These are phyloP conservation scores for Turritopsis rubra DNA, from an alignment of 30 jellyfish, hydroid and myxozoan species.

Conservation along the genomic window DNA sequence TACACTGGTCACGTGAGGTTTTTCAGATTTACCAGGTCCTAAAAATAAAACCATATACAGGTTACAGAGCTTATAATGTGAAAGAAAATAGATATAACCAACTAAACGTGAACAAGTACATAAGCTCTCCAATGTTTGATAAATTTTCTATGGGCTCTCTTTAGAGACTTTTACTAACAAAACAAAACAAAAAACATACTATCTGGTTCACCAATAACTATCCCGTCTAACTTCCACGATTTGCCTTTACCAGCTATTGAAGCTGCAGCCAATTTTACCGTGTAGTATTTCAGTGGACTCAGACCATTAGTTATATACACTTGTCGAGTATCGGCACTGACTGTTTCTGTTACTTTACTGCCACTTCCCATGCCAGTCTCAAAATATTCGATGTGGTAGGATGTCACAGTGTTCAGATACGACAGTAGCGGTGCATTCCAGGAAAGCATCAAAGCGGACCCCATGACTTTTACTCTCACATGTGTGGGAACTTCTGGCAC, in stretches of 20 bases:
- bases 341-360: not conserved
- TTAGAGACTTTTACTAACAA: not conserved
- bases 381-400: not conserved
- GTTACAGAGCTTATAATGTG: not conserved
- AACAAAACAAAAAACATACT: not conserved
- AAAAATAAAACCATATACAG: not conserved
- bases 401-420: not conserved
- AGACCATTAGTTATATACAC: not conserved
- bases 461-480: constrained; percentile 4
- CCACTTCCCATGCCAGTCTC: not conserved
- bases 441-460: not conserved
- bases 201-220: constrained; percentile 11
- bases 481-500: constrained; percentile 17
- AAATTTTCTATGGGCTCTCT: too few relatives aligned
- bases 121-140: too few relatives aligned
- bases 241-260: constrained; percentile 11
- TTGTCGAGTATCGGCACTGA: not conserved
- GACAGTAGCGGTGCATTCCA: constrained; percentile 13
- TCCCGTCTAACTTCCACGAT: constrained; percentile 11
- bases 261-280: constrained; percentile 10
- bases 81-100: not conserved
- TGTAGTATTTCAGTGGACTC: not conserved
- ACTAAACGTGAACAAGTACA: too few relatives aligned
- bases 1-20: not conserved
- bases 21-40: constrained; percentile 32